Evolutionary conservation across 2,113 vertebrate species (phyloP).

Genomic region (Gambusia holbrooki): DNA sequence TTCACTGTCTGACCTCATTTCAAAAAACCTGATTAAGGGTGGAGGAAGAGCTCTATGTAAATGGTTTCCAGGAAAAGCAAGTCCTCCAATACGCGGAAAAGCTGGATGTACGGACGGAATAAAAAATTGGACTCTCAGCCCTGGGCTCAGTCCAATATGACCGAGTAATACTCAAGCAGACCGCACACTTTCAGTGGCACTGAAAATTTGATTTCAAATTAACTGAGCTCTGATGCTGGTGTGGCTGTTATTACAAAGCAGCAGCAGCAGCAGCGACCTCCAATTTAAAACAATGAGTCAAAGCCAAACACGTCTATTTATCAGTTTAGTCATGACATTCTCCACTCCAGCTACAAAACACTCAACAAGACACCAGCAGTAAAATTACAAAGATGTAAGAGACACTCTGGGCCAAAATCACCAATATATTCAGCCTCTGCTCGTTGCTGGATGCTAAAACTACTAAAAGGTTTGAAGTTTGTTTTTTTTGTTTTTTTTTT

Average conservation of each 20-base stretch:
- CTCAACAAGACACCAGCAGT: neutral
- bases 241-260: slow-evolving; percentile 24
- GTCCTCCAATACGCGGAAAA: slow-evolving; percentile 6
- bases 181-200: slow-evolving; percentile 16
- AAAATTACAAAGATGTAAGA: slow-evolving; percentile 2
- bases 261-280: slow-evolving; percentile 13
- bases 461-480: neutral
- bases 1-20: slow-evolving; percentile 11
- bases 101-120: slow-evolving; percentile 19
- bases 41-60: slow-evolving; percentile 13
- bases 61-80: slow-evolving; percentile 33
- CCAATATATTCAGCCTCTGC: neutral
- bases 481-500: neutral
- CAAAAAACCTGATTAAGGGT: slow-evolving; percentile 21
- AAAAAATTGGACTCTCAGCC: slow-evolving; percentile 38
- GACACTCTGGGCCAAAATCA: neutral
- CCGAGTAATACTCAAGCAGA: slow-evolving; percentile 13
- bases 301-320: neutral
- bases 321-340: neutral
- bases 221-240: neutral
- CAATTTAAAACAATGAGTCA: slow-evolving; percentile 25
- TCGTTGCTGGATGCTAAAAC: neutral
- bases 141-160: slow-evolving; percentile 23
- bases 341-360: slow-evolving; percentile 19
- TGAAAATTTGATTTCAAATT: slow-evolving; percentile 15